Base-by-base conservation (phyloP, 2,113 vertebrate species). In the Camelus dromedarius region DNA sequence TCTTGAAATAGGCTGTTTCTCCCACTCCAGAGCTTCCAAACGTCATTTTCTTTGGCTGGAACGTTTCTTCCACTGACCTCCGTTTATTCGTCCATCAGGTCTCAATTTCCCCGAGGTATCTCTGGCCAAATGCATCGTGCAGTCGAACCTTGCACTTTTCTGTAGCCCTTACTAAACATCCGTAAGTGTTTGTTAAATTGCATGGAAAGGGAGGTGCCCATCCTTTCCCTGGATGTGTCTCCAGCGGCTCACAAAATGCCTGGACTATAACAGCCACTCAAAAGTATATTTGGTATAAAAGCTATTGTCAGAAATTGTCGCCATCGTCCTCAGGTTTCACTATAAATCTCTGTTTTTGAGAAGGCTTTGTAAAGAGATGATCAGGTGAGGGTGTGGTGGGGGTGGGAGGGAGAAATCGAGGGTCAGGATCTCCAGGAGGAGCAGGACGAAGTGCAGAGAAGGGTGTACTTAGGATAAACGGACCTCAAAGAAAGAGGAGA, bases 1-100 rank as follows among this genome's bases (percentile, higher is more conserved):
- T 92, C 87, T 96, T 91, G 70, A 81, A 64, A 46, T 22, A 85
- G 5, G 42, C 19, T 89, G 80, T 93, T 91, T 66, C 14, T 58
- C 73, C 69, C 22, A 12, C 15, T 3, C 10, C 50, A 26, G 18
- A 42, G 38, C 15, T 58, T 73, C 81, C 50, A 42, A 38, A 24
- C 7, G 24, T 54, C 42, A n/a, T 52, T 83, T 72, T 77, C n/a
- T 89, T 86, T 93, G 85, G 42, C 77, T 46, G 60, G n/a, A 84
- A 58, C 12, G 11, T 62, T 88, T 54, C 24, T 89, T 92, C 28
- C 75, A 24, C 62, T 18, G 42, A 18, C 28, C 15, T 85, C 20
- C 10, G 20, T 22, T n/a, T 76, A 48, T 80, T 84, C 12, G 20
- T 93, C 46, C 66, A 79, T 80, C 8, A 48, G 4, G n/a, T 85